Base-by-base conservation (phyloP, 2,888 invertebrate genomes). In the Drosophila neonasuta region DNA sequence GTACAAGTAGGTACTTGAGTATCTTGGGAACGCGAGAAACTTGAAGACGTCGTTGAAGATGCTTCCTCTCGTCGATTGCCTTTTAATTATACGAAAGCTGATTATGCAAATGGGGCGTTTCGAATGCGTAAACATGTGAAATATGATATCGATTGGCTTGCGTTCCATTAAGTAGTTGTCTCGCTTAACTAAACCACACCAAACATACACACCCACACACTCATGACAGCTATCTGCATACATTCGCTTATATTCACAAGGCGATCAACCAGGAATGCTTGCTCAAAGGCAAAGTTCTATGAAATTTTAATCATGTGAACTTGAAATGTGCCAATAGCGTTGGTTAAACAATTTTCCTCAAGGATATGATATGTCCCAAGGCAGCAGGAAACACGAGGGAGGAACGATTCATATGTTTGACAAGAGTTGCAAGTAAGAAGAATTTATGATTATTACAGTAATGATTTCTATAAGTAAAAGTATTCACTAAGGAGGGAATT, bases 41-140 rank as follows among this genome's bases (percentile, higher is more conserved):
- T 34, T 51, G 24, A 57, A 34, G 48, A 44, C 17, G 17, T 36
- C 36, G 59, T n/a, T 20, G 13, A 41, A 29, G 13, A 52, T 17
- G n/a, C 42, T 51, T 63, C 50, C 61, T 39, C 41, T 51, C n/a
- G 55, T 50, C 74, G 75, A 82, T 82, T 61, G 80, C 70, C 83
- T 80, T 79, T 85, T 80, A 80, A 80, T 80, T 80, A 82, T 72
- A 71, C 50, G 57, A 54, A 71, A 77, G 80, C 83, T 82, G 86
- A 80, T 80, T 85, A 85, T 85, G 83, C 68, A 86, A 80, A 80
- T 82, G 54, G 41, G 17, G 17, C 30, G 17, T 39, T 56, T 45
- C 44, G 58, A 61, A 52, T 74, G 62, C 54, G 48, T 71, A 51
- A 67, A 51, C 56, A 62, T 58, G 66, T 74, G 74, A 80, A 77